Evolutionary conservation across 2,888 invertebrate genomes (phyloP), one percentile per base, ranked within the genome.

Genomic region (Drosophila subquinaria): DNA sequence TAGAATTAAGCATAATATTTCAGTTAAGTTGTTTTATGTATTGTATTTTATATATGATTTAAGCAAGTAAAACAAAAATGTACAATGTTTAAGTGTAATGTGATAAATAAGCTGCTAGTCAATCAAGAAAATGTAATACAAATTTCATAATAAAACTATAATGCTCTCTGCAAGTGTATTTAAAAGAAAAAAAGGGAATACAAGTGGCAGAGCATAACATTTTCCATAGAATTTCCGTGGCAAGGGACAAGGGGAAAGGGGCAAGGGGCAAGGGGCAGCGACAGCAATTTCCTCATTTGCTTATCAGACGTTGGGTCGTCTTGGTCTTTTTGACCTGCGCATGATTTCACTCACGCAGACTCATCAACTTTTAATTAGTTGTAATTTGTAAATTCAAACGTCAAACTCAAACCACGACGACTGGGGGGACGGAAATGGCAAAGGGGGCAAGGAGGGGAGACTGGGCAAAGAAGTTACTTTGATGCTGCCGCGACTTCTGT

Each of bases 351-450:
- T 89, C 84, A 86, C 82, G 90, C 87, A 89, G 86, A 85, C 86
- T 88, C 88, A 89, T 90, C 91, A 90, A 90, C 84, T 89, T 90
- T 90, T 90, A 90, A 90, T 90, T 90, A 89, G 89, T 90, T 89
- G 89, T 90, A 90, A 90, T 90, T 90, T 90, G 90, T 90, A 83
- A 80, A 84, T 81, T 90, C 79, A 89, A 51, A 89, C 84, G 87
- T 90, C 86, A 86, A 79, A 69, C 69, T 50, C 74, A 81, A 81
- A 55, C 77, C 88, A 73, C 75, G 35, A 35, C 11, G 35, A 52
- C 62, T 0, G 23, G 15, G 13, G 27, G 9, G 20, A 6, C 38
- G 45, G 17, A 13, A 36, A 48, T n/a, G 15, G 15, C 13, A 23
- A n/a, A 11, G 9, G 45, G 36, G 40, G 35, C 23, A 30, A 30